Evolutionary conservation across 1,140 invertebrate species (phyloP).

Genomic region (Diabrotica virgifera): DNA sequence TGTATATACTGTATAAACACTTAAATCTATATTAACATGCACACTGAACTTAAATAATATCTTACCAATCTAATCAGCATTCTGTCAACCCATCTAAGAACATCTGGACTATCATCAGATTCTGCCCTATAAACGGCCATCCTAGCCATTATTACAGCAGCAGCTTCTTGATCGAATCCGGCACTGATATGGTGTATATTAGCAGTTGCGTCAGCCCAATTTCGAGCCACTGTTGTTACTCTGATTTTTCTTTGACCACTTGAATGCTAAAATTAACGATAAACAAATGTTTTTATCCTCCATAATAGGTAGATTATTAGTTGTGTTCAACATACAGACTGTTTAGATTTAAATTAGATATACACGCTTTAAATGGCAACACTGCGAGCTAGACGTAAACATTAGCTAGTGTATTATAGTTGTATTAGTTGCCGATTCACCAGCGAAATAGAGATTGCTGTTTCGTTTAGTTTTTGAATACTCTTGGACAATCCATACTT

Average conservation of each 20-base stretch:
- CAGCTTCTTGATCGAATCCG: conserved; percentile 97
- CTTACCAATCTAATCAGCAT: conserved; percentile 94
- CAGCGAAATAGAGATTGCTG: no score
- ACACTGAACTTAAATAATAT: neutral
- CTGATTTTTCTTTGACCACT: conserved; percentile 91
- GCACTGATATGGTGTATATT: conserved; percentile 82
- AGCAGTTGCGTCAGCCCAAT: conserved; percentile 81
- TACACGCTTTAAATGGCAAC: no score
- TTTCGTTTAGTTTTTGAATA: no score
- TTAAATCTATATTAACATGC: neutral
- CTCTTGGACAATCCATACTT: no score
- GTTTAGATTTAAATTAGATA: no score
- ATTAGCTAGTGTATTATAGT: no score
- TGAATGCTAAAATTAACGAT: conserved; percentile 65
- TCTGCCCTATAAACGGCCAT: conserved; percentile 95
- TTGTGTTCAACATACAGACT: no score
- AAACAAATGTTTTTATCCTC: no score
- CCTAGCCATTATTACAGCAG: conserved; percentile 95
- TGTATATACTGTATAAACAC: no score
- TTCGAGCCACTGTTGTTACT: conserved; percentile 95
- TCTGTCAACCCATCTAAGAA: conserved; percentile 96
- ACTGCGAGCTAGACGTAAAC: no score
- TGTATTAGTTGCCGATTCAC: no score
- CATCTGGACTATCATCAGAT: conserved; percentile 93
- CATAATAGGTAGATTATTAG: no score